Conservation (phyloP, 2,888 invertebrate species). For the Arge pagana region DNA sequence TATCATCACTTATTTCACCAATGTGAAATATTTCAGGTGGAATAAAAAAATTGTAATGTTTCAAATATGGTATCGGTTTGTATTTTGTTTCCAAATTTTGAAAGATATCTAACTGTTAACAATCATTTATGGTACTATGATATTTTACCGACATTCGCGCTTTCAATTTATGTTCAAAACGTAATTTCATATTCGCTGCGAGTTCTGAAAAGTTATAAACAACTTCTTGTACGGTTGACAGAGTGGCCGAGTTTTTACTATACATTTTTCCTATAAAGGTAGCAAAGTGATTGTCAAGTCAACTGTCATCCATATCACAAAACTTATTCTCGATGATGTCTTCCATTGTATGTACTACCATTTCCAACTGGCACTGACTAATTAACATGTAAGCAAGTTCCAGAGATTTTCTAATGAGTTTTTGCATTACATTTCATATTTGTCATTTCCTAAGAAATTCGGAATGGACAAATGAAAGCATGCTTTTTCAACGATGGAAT, state of each 20-base stretch:
- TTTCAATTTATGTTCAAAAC: neutral
- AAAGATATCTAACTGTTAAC: conserved; percentile 5
- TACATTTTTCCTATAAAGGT: conserved; percentile 18
- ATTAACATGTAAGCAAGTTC: neutral
- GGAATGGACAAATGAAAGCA: neutral
- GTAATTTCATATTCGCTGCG: neutral
- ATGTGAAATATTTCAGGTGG: conserved; percentile 12
- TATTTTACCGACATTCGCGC: neutral
- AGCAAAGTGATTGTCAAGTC: conserved; percentile 1
- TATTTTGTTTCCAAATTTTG: conserved; percentile 17
- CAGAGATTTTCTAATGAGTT: neutral
- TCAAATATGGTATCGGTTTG: conserved; percentile 8
- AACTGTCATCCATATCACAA: conserved; percentile 1
- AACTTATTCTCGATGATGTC: neutral
- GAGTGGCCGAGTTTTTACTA: conserved; percentile 9
- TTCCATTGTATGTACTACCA: neutral
- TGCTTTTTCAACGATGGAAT: neutral
- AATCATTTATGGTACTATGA: neutral
- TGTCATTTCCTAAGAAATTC: neutral
- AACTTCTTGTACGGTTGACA: conserved; percentile 15
- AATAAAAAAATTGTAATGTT: conserved; percentile 5
- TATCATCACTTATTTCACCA: conserved; percentile 4
- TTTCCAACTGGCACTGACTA: conserved; percentile 1
- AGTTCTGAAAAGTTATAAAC: conserved; percentile 18
- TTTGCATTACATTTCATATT: neutral